Percentiles rank a stretch among this genome's conserved stretches.
These are phyloP conservation scores for Cryptocheilus praepositus DNA, from an alignment of 2,888 invertebrate species.

Conservation along the genomic window DNA sequence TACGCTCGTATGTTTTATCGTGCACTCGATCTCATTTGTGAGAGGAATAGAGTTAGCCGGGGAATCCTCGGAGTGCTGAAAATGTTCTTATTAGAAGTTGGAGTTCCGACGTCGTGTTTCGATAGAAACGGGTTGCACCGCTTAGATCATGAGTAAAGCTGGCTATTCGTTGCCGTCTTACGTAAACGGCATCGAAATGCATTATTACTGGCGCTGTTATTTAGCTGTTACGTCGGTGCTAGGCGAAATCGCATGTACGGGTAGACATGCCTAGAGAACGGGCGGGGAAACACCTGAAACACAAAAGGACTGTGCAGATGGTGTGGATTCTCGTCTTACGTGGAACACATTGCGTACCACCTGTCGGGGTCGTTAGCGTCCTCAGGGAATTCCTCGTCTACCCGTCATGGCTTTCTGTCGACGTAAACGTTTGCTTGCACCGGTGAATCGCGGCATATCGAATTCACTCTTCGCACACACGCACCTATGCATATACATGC, in stretches of 20 bases:
- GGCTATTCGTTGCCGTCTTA: conserved; percentile 12
- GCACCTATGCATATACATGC: not conserved
- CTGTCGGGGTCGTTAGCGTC: conserved; percentile 34
- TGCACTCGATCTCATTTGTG: too few species aligned
- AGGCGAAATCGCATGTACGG: conserved; percentile 20
- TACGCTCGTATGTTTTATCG: too few species aligned
- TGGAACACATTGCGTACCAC: conserved; percentile 32
- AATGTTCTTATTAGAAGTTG: conserved; percentile 45
- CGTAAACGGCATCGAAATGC: conserved; percentile 27
- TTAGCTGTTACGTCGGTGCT: conserved; percentile 37
- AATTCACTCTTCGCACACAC: not conserved
- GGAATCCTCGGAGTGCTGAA: conserved; percentile 33
- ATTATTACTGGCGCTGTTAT: conserved; percentile 30
- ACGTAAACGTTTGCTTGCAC: too few species aligned
- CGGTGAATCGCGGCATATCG: not conserved
- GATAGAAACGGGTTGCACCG: conserved; percentile 16
- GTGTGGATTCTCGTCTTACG: conserved; percentile 31
- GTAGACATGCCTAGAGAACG: conserved; percentile 2
- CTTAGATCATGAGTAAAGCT: too few species aligned
- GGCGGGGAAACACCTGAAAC: conserved; percentile 29
- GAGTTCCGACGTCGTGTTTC: conserved; percentile 22
- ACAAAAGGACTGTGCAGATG: conserved; percentile 41
- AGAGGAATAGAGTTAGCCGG: not conserved
- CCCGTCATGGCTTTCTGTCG: not conserved
- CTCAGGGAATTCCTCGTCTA: conserved; percentile 14